Conservation (phyloP, 1,140 invertebrate genomes). For the Gonioctena quinquepunctata region DNA sequence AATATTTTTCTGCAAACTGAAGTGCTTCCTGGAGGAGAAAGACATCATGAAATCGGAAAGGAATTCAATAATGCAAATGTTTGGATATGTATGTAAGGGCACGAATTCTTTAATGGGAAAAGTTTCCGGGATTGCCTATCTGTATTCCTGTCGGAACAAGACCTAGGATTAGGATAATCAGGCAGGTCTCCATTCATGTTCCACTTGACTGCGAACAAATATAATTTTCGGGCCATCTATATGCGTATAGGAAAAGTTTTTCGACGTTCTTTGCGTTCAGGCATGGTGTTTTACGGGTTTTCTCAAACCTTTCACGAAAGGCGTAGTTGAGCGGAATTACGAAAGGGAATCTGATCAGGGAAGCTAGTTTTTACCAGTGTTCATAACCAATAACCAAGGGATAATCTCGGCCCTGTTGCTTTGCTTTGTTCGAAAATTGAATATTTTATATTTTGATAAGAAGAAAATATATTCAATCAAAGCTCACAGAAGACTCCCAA, state of each 20-base stretch:
- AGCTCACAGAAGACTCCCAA: too few species aligned
- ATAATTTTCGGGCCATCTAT: slow-evolving; percentile 35
- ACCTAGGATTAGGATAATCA: slow-evolving; percentile 42
- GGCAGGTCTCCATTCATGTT: slow-evolving; percentile 34
- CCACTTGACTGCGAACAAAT: slow-evolving; percentile 29
- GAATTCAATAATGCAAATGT: slow-evolving; percentile 42
- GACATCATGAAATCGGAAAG: not conserved
- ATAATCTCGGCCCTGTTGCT: too few species aligned
- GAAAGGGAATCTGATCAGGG: too few species aligned
- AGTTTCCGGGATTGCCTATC: slow-evolving; percentile 37
- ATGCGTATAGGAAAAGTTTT: slow-evolving; percentile 35
- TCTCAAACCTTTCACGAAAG: not conserved
- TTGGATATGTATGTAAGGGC: slow-evolving; percentile 42
- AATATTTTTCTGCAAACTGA: not conserved
- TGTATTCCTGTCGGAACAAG: slow-evolving; percentile 37
- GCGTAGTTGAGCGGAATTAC: not conserved
- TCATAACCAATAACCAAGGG: too few species aligned
- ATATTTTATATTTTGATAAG: too few species aligned
- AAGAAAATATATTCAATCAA: too few species aligned
- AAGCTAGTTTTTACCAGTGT: too few species aligned
- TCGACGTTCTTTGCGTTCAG: not conserved
- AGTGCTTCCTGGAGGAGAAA: not conserved
- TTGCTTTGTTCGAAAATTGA: too few species aligned
- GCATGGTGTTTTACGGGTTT: not conserved
- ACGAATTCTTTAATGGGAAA: slow-evolving; percentile 44